Evolutionary conservation across 2,888 invertebrate genomes (phyloP), one percentile per base, ranked within the genome.

Genomic region (Cataglyphis livida): DNA sequence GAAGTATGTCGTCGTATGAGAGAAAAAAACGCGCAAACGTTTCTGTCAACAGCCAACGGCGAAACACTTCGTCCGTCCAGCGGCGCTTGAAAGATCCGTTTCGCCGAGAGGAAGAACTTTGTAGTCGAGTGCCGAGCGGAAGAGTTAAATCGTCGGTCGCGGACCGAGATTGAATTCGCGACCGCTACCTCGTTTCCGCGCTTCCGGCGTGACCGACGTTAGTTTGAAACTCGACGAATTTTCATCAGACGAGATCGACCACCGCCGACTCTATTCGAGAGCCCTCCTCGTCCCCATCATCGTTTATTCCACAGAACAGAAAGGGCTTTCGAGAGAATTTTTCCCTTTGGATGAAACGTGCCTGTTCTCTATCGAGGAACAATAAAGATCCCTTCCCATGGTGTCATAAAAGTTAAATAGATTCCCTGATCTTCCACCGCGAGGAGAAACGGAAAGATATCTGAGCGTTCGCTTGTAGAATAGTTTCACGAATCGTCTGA

Each of bases 101-200:
- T 83, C 73, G 66, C 65, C 74, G 61, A 68, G 32, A 71, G 83
- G 81, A 81, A 81, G 81, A 84, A 82, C 79, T 61, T 64, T 12
- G 25, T 61, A 81, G 70, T 79, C 57, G 79, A 81, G 81, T 62
- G 75, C 44, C 85, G 82, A 84, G 73, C 44, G 59, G 57, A 71
- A 59, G 89, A 90, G 91, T 92, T 92, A 90, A 93, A 92, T 90
- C 90, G 91, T 91, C 90, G 90, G 87, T 90, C 90, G 89, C 87
- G 87, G 62, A 71, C 88, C 87, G 90, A 90, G 92, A 92, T 92
- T 91, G 92, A 93, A 93, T 92, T 92, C 90, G 91, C 90, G 90
- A 91, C 90, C 91, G 62, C 78, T 59, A 62, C 71, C 62, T 66
- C 82, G 78, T 82, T 78, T 64, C 57, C 44, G 57, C 44, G 64